Evolutionary conservation across 2,113 vertebrate genomes (phyloP), one percentile per base, ranked within the genome.

Genomic region (Xenus cinereus): DNA sequence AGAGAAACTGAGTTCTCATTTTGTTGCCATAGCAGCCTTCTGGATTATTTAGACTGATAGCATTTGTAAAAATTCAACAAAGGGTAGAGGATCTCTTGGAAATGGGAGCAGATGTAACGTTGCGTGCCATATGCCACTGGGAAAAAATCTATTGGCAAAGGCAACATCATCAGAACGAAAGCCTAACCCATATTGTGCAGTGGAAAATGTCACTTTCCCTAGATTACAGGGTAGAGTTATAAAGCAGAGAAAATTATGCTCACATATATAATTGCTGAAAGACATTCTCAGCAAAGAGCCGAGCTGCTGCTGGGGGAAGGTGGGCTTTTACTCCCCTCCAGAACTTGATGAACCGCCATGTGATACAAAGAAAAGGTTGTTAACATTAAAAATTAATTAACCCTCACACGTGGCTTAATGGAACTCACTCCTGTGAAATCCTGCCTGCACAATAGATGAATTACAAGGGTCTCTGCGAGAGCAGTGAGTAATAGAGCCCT

Each of bases 21-120:
- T 94, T 95, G 96, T 97, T 97, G 93, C 96, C 95, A 97, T 97
- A 96, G 95, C 91, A 96, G 96, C 96, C 85, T 92, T 80, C 88
- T 71, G 96, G 96, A 95, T 96, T 96, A 94, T 98, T 95, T 95
- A 96, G 93, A 95, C 43, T 81, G 68, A 93, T 86, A 96, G 82
- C 95, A 54, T 97, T 97, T 97, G 85, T 96, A 93, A 97, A 95
- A 92, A 90, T 67, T 97, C 95, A 79, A 87, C 89, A 96, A 95
- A 97, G 75, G 79, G 93, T 94, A 67, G 71, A 93, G 53, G 92
- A 91, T 77, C 74, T 92, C 81, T 96, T 87, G 94, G 94, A 91
- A 97, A 90, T 78, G 72, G 83, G 86, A 97, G 95, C 92, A 98
- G 96, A 97, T 96, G 93, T 83, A 96, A 74, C 53, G 33, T 21